Base-by-base conservation (phyloP, 2,888 invertebrate genomes). In the Eremobia ochroleuca region DNA sequence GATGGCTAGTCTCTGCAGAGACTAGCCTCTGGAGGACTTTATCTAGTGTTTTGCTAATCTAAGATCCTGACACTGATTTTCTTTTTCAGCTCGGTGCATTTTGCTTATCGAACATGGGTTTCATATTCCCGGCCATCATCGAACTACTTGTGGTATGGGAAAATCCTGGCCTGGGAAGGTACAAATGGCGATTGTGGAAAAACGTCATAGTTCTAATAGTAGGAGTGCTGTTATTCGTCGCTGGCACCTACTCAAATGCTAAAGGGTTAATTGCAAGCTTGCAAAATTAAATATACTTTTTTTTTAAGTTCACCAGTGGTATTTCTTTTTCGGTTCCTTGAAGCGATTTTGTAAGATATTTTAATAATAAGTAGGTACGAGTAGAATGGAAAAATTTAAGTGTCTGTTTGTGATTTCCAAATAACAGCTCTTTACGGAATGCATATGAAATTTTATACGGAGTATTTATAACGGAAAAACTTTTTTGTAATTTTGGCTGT, bases 91-190 rank as follows among this genome's bases (percentile, higher is more conserved):
- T 97, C 0, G 96, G 96, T n/a, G 95, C 96, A 0, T 96, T 97
- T 86, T 96, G 96, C 62, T 85, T 97, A 8, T 96, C 96, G 1
- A 96, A 95, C 84, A 95, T 96, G 92, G 96, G 96, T 0, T 97
- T 97, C 83, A 96, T 97, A 85, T 97, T 95, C 80, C 96, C 96
- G 0, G 95, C 96, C 0, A 58, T 94, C 5, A 96, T 96, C 25
- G 96, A 96, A n/a, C 89, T 94, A 0, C 85, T 96, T 0, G 95
- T 96, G 0, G 90, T 94, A 0, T 97, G 96, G 96, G 94, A 96
- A 67, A 80, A 81, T 8, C 96, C 96, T 13, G 96, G 96, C 0
- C 87, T 96, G 0, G 96, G 96, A 0, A 85, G 59, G n/a, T 92
- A 85, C 70, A 91, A 91, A 11, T 96, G 96, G 96, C 91, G 94